phyloP scores from a whole-genome alignment of 2,888 invertebrate species.

The Lysandra coridon region DNA sequence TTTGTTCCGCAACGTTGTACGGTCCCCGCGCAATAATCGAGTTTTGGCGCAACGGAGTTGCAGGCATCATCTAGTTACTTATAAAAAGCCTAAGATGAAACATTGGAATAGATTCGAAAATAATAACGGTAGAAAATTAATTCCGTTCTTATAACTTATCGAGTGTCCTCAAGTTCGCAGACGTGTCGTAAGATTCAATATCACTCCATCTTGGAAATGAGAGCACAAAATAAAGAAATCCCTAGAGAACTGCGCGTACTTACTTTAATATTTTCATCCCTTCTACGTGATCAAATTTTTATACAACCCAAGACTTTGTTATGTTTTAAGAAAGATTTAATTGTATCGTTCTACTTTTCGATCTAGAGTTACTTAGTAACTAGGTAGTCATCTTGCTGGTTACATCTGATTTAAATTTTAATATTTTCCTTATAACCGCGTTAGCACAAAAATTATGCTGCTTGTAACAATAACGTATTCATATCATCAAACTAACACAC shows the following conservation, averaged over 20 bases:
- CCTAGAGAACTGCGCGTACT: conserved; percentile 13
- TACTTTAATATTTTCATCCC: conserved; percentile 25
- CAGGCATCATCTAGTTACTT: neutral
- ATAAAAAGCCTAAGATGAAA: neutral
- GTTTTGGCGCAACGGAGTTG: too few species aligned
- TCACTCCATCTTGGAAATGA: conserved; percentile 21
- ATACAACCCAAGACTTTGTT: neutral
- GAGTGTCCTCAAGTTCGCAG: conserved; percentile 24
- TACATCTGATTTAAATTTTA: too few species aligned
- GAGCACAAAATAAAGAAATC: conserved; percentile 17
- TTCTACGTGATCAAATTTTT: conserved; percentile 21
- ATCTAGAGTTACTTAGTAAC: neutral
- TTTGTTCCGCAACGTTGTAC: too few species aligned
- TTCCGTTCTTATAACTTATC: conserved; percentile 19
- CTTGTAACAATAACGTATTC: too few species aligned
- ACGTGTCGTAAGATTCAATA: conserved; percentile 30
- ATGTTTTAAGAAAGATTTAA: conserved; percentile 4
- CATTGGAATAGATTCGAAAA: neutral
- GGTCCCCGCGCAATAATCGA: too few species aligned
- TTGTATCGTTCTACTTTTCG: neutral
- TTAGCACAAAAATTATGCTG: too few species aligned
- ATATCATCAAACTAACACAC: too few species aligned
- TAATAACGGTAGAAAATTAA: conserved; percentile 16
- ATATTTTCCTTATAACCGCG: too few species aligned
- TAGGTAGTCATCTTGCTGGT: neutral